A percentile compares a stretch with the other conserved stretches of the same genome.
phyloP scores from a whole-genome alignment of 2,888 invertebrate genomes.

The Megaustenia siamemsis region DNA sequence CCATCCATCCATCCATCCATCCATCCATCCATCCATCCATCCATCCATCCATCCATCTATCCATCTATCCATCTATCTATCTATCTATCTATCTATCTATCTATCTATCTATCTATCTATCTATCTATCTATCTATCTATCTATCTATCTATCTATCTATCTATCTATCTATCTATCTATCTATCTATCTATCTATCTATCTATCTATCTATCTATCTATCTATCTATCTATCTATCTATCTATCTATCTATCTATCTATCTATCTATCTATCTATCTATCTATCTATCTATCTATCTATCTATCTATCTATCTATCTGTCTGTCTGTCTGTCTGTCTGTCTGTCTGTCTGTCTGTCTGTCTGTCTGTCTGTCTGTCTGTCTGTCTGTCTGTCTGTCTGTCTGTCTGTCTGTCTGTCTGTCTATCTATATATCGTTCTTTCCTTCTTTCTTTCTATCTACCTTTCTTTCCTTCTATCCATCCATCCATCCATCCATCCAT shows the following conservation, averaged over 20 bases:
- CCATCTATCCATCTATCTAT: neutral
- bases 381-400: neutral
- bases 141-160: conserved; percentile 1
- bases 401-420: neutral
- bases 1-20: neutral
- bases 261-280: conserved; percentile 1
- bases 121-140: conserved; percentile 1
- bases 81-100: neutral
- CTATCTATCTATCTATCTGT: neutral
- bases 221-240: neutral
- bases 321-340: neutral
- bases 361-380: conserved; percentile 36
- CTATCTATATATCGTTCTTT: neutral
- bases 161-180: conserved; percentile 1
- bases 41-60: neutral
- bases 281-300: conserved; percentile 1
- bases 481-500: neutral
- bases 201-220: neutral
- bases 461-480: no score
- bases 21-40: neutral
- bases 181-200: conserved; percentile 1
- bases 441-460: neutral
- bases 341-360: conserved; percentile 37
- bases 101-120: conserved; percentile 1
- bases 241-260: neutral